Conservation (phyloP, 2,888 invertebrate species). For the Cybosia mesomella region DNA sequence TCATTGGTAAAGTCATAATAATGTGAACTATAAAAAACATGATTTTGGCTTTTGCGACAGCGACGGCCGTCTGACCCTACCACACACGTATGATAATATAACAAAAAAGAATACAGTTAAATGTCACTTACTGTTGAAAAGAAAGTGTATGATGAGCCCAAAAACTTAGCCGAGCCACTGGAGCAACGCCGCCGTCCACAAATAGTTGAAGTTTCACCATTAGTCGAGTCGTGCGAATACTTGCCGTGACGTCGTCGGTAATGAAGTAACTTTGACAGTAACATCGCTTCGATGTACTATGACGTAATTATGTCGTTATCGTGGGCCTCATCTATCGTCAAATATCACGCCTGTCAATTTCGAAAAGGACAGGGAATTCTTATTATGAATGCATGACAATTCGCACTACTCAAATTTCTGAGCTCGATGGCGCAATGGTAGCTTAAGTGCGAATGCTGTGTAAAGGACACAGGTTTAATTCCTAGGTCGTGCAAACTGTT, state of each 20-base stretch:
- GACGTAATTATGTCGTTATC: neutral
- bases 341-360: neutral
- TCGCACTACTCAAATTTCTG: neutral
- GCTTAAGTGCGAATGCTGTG: neutral
- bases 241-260: conserved; percentile 26
- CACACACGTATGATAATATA: neutral
- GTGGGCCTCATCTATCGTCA: neutral
- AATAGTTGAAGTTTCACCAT: conserved; percentile 34
- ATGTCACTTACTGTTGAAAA: conserved; percentile 11
- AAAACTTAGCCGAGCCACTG: conserved; percentile 12
- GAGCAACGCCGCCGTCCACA: conserved; percentile 18
- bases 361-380: neutral
- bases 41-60: neutral
- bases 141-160: conserved; percentile 13
- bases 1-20: no score
- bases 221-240: conserved; percentile 27
- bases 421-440: neutral
- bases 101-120: neutral
- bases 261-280: conserved; percentile 43
- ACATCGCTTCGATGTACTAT: conserved; percentile 23
- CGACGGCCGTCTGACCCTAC: neutral
- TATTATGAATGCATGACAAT: neutral
- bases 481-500: neutral
- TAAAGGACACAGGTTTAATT: neutral
- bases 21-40: no score